Percentiles rank a stretch among this genome's conserved stretches.
phyloP scores from a whole-genome alignment of 2,113 vertebrate genomes.

The Chinchilla lanigera region DNA sequence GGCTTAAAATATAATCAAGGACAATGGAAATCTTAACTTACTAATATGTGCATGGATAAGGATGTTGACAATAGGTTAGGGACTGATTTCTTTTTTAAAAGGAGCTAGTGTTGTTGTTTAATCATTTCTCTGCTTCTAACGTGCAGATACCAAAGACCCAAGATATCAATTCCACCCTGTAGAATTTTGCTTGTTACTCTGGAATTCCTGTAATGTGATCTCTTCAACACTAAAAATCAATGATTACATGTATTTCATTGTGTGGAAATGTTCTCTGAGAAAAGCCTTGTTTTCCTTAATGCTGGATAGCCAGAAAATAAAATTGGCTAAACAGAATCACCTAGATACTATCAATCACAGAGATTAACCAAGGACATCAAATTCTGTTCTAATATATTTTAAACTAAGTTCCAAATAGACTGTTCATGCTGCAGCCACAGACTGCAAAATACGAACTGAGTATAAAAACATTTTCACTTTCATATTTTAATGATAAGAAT shows the following conservation, averaged over 20 bases:
- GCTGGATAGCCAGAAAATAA: constrained; percentile 42
- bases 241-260: constrained; percentile 48
- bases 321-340: constrained; percentile 52
- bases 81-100: neutral
- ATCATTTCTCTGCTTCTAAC: constrained; percentile 39
- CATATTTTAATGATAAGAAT: constrained; percentile 82
- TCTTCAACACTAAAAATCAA: constrained; percentile 18
- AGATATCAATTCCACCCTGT: neutral
- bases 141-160: neutral
- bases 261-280: constrained; percentile 57
- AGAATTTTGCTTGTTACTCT: constrained; percentile 8
- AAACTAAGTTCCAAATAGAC: constrained; percentile 71
- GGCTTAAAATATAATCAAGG: constrained; percentile 43
- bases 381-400: constrained; percentile 68
- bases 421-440: constrained; percentile 74
- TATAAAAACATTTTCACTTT: constrained; percentile 81
- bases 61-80: neutral
- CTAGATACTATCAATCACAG: constrained; percentile 58
- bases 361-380: constrained; percentile 57
- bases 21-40: constrained; percentile 50
- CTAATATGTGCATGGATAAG: neutral
- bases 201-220: neutral
- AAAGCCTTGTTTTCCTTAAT: constrained; percentile 58
- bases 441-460: constrained; percentile 76
- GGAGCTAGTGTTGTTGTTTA: constrained; percentile 36